These are phyloP conservation scores for Plumapathes pennacea DNA, from an alignment of 92 coral and sea anemone species.

Conservation along the genomic window DNA sequence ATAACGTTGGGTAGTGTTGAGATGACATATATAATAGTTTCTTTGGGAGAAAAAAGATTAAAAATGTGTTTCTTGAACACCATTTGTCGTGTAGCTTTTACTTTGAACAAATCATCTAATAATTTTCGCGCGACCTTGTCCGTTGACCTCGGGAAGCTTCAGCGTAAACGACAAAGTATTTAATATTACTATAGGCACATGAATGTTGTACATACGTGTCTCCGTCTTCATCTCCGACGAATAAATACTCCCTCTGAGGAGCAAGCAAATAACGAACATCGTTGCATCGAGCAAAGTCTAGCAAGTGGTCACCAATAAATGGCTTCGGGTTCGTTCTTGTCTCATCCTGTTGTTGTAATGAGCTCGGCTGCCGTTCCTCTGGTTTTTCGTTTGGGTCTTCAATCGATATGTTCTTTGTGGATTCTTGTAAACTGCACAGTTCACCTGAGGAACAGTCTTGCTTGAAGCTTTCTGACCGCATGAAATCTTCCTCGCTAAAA, in stretches of 20 bases:
- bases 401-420: slow-evolving; percentile 47
- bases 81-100: no score
- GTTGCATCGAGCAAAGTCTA: slow-evolving; percentile 69
- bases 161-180: not conserved
- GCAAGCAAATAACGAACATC: slow-evolving; percentile 80
- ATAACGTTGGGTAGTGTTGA: no score
- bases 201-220: slow-evolving; percentile 79
- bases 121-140: no score
- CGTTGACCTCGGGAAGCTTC: not conserved
- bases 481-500: slow-evolving; percentile 55
- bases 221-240: slow-evolving; percentile 83
- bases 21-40: no score
- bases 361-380: slow-evolving; percentile 7
- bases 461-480: slow-evolving; percentile 39
- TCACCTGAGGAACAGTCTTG: slow-evolving; percentile 4
- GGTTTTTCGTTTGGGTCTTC: slow-evolving; percentile 17
- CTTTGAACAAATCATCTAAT: no score
- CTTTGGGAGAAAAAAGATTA: no score
- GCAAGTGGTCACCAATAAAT: slow-evolving; percentile 32
- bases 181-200: not conserved
- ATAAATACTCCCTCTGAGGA: slow-evolving; percentile 62
- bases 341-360: no score
- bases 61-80: no score
- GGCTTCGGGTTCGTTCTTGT: not conserved
- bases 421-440: slow-evolving; percentile 27